These are phyloP conservation scores for Styela plicata DNA, from an alignment of 23 tunicate species.

Conservation along the genomic window DNA sequence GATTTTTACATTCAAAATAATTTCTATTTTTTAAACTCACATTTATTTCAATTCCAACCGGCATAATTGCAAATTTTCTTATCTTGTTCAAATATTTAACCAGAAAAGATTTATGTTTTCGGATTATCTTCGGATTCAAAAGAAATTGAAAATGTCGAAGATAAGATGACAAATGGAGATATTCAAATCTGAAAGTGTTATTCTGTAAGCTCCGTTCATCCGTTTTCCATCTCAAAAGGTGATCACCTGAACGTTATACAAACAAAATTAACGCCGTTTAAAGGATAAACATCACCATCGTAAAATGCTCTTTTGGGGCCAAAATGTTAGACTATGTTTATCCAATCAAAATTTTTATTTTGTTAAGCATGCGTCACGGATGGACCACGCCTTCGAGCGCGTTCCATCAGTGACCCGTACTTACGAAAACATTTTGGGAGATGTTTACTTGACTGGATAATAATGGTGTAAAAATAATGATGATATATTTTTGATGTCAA, in stretches of 20 bases:
- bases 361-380: no score
- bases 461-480: no score
- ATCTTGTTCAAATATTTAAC: neutral
- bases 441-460: no score
- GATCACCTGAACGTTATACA: neutral
- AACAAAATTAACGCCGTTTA: constrained; percentile 10
- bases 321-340: no score
- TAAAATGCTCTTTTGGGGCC: no score
- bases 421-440: no score
- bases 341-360: no score
- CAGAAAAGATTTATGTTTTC: constrained; percentile 18
- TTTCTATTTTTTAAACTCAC: no score
- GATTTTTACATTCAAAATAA: no score
- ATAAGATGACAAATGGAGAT: constrained; percentile 5
- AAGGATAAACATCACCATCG: neutral
- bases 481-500: no score
- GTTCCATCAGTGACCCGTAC: no score
- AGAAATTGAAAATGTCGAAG: constrained; percentile 1
- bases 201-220: constrained; percentile 5
- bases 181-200: neutral
- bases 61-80: constrained; percentile 2
- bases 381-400: no score
- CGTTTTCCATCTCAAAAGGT: constrained; percentile 1
- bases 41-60: neutral
- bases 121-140: constrained; percentile 5